Conservation (phyloP, 2,113 vertebrate genomes). For the Paedocypris sp. region DNA sequence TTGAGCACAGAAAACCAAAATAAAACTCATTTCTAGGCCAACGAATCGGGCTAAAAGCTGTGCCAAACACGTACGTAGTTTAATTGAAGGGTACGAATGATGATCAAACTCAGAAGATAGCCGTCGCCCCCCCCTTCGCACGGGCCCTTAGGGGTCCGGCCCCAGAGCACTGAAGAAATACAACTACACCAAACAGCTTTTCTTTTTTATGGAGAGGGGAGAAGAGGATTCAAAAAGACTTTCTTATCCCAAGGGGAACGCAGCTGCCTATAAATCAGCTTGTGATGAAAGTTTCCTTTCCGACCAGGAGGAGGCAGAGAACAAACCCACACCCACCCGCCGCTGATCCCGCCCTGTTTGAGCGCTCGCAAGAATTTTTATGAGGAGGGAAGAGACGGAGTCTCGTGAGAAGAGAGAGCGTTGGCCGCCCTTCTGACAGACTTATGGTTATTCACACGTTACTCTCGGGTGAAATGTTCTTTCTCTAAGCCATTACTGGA, state of each 20-base stretch:
- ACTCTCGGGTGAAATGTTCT: background rate
- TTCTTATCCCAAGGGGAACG: slow-evolving; percentile 52
- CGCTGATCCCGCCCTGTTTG: slow-evolving; percentile 32
- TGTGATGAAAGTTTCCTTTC: slow-evolving; percentile 66
- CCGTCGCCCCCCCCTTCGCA: slow-evolving; percentile 53
- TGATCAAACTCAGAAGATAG: slow-evolving; percentile 52
- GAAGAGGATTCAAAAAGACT: slow-evolving; percentile 55
- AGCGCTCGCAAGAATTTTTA: slow-evolving; percentile 55
- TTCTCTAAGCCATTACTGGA: background rate
- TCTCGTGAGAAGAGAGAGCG: slow-evolving; percentile 30
- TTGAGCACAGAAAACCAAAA: background rate
- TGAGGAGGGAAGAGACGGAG: slow-evolving; percentile 44
- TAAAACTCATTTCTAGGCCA: no score
- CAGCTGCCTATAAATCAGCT: slow-evolving; percentile 58
- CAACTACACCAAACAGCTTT: slow-evolving; percentile 47
- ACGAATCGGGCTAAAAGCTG: no score
- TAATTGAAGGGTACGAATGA: no score
- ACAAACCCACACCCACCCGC: slow-evolving; percentile 39
- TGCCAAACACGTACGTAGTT: no score
- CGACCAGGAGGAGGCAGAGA: slow-evolving; percentile 51
- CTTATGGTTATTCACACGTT: background rate
- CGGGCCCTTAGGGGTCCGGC: slow-evolving; percentile 34
- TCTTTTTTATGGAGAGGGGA: slow-evolving; percentile 47
- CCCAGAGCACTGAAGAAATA: slow-evolving; percentile 34
- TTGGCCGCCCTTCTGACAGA: background rate